A percentile compares a stretch with the other conserved stretches of the same genome.
Conservation (phyloP, 2,888 invertebrate genomes). For the Parnassius glacialis region DNA sequence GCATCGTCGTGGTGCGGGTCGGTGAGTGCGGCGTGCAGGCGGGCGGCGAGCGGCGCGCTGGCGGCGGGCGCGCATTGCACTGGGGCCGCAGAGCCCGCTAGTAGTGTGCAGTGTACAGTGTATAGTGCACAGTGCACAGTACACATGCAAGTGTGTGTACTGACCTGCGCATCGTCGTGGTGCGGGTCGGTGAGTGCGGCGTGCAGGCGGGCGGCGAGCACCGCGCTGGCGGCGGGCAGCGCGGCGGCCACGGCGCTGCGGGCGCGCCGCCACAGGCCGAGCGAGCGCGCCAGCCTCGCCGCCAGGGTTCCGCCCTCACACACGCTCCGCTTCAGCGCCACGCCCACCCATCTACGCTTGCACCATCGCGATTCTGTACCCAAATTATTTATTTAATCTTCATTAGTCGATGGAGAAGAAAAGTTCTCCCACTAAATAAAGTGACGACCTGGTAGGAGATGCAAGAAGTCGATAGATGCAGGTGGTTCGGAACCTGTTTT, state of each 20-base stretch:
- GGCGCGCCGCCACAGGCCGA: slow-evolving; percentile 39
- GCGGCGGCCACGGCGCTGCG: slow-evolving; percentile 34
- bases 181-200: slow-evolving; percentile 27
- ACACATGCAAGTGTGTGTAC: too few species aligned
- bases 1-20: too few species aligned
- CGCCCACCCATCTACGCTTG: slow-evolving; percentile 33
- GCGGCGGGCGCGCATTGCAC: too few species aligned
- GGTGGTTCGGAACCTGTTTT: neutral
- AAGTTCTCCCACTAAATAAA: too few species aligned
- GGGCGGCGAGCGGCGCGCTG: too few species aligned
- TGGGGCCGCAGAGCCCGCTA: too few species aligned
- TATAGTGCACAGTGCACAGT: too few species aligned
- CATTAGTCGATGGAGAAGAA: neutral
- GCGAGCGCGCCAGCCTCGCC: slow-evolving; percentile 24
- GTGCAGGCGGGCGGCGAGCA: slow-evolving; percentile 26
- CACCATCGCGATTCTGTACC: slow-evolving; percentile 28
- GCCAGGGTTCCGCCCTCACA: slow-evolving; percentile 6
- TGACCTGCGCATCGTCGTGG: slow-evolving; percentile 42
- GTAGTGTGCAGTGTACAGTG: too few species aligned
- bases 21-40: too few species aligned
- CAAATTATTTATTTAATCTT: neutral
- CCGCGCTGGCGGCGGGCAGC: slow-evolving; percentile 28
- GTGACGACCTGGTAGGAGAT: too few species aligned
- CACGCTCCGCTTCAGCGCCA: slow-evolving; percentile 24
- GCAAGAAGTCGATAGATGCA: too few species aligned